Percentiles rank a stretch among this genome's conserved stretches.
phyloP scores from a whole-genome alignment of 2,113 vertebrate genomes.

The Eublepharis macularius region DNA sequence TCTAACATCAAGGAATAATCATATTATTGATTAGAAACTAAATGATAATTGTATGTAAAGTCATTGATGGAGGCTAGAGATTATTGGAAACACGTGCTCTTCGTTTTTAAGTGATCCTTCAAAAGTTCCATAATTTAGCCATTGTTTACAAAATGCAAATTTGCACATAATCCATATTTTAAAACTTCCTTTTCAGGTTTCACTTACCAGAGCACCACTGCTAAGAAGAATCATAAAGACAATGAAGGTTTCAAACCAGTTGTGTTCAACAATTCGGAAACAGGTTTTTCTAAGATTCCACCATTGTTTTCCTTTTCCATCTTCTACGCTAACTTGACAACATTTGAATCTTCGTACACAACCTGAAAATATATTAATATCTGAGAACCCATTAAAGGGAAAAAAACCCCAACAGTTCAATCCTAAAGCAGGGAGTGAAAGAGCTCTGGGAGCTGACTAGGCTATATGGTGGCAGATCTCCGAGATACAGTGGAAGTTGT shows the following conservation, averaged over 20 bases:
- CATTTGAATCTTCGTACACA: slow-evolving; percentile 86
- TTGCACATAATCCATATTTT: neutral
- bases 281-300: slow-evolving; percentile 95
- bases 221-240: slow-evolving; percentile 99
- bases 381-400: neutral
- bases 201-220: slow-evolving; percentile 94
- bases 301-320: slow-evolving; percentile 91
- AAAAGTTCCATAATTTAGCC: neutral
- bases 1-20: neutral
- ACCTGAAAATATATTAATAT: slow-evolving; percentile 67
- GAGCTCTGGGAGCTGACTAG: no score
- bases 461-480: no score
- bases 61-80: neutral
- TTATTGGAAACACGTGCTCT: neutral
- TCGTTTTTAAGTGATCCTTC: neutral
- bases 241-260: slow-evolving; percentile 98
- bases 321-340: slow-evolving; percentile 90
- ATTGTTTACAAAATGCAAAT: neutral
- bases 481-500: no score
- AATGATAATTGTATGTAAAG: neutral
- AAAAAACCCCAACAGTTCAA: no score
- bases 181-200: neutral
- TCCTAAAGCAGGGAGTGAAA: no score
- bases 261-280: slow-evolving; percentile 95
- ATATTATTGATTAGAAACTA: neutral